A percentile compares a stretch with the other conserved stretches of the same genome.
phyloP scores from a whole-genome alignment of 1,140 invertebrate genomes.

The Camponotus vicinus region DNA sequence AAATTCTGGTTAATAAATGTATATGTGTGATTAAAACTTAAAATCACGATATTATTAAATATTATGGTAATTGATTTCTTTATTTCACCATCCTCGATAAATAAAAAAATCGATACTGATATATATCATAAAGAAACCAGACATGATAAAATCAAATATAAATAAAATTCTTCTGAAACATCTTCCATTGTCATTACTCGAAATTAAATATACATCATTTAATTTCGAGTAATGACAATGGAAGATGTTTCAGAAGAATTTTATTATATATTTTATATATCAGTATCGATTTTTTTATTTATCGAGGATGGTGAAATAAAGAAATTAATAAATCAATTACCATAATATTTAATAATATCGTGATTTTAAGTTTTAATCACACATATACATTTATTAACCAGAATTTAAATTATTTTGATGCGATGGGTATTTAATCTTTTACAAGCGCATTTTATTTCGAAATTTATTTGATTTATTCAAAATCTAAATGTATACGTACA shows the following conservation, averaged over 20 bases:
- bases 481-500: background rate
- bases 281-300: background rate
- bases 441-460: background rate
- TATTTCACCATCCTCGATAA: background rate
- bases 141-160: no score
- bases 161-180: background rate
- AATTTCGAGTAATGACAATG: background rate
- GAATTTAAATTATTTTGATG: background rate
- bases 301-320: background rate
- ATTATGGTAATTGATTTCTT: background rate
- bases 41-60: slow-evolving; percentile 3
- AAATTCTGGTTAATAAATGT: background rate
- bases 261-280: background rate
- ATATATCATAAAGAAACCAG: no score
- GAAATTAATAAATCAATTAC: background rate
- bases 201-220: background rate
- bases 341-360: background rate
- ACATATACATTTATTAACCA: background rate
- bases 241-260: background rate
- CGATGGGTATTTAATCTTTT: background rate
- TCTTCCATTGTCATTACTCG: background rate
- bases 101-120: background rate
- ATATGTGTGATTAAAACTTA: background rate
- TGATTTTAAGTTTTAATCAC: background rate
- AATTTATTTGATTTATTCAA: background rate